Evolutionary conservation across 2,888 invertebrate species (phyloP), one percentile per base, ranked within the genome.

Genomic region (Phrixothrix hirtus): DNA sequence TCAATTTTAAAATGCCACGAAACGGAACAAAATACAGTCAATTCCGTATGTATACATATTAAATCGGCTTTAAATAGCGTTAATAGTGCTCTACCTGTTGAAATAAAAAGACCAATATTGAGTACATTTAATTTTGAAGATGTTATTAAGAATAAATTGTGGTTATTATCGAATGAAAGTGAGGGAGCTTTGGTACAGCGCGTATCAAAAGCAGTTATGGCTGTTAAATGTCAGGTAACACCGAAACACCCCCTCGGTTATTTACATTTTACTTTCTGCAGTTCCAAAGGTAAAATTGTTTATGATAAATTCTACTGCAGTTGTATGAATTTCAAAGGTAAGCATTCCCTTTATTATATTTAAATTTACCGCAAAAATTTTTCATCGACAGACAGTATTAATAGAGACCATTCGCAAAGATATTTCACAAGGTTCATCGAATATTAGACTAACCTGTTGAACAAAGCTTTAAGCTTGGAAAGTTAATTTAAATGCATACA

Each of bases 121-220:
- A 79, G 81, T 46, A 77, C 80, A 6, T 67, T 87, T 36, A 81
- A 80, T 65, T 79, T 84, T 34, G 77, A 80, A 38, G 77, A 79
- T 58, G 82, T 83, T 58, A 78, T 81, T 12, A 85, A 84, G 65
- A 74, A 79, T 69, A 81, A 81, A 50, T 78, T 87, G 34, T 83
- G 82, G 79, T 66, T 79, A 12, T 67, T 85, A 49, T 81, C 82
- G 1, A 80, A 80, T 5, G 83, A 84, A 66, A 80, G 82, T 1
- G 80, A 82, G 2, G 79, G 79, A 3, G 84, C 85, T 0, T 71
- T 87, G 11, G 87, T 88, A 2, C 87, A 88, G 71, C 76, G 85
- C 59, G 83, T 88, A 15, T 85, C 86, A 0, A 85, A 84, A 68
- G 82, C 81, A 65, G 83, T 85, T 25, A 83, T 88, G 83, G 87